Base-by-base conservation (phyloP, 2,888 invertebrate genomes). In the Globia sparganii region DNA sequence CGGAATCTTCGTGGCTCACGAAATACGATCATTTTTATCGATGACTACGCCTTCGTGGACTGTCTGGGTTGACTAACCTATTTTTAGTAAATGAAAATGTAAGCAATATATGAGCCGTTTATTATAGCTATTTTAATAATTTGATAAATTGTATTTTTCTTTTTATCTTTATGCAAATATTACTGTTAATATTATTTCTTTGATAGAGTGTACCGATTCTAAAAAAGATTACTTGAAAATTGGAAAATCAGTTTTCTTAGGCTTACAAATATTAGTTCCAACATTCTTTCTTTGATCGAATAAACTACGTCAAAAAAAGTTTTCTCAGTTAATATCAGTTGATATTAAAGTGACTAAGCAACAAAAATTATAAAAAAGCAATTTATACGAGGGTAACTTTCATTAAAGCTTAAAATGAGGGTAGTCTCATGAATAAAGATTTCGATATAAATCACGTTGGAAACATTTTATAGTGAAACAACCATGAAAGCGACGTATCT, bases 361-460 rank as follows among this genome's bases (percentile, higher is more conserved):
- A 59, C 21, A 37, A 58, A 75, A 64, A 59, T 72, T 65, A 58
- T 64, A 72, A 64, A 75, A 75, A 74, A 66, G 11, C 37, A 43
- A 58, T 62, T 72, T 73, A 8, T 58, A 67, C 25, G 49, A 67
- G 40, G 53, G 53, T 34, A 72, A 67, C 53, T 75, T 74, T 79
- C 70, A 77, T 85, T 74, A 61, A 58, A 69, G 31, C 46, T 56
- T 28, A 61, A 67, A 82, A 77, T 72, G 64, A 64, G 61, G 64
- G 74, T 72, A 65, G 56, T 67, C 73, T 77, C 75, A 79, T 79
- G 62, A 72, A 80, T 84, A 78, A 71, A 78, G 49, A 77, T 73
- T 66, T 69, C n/a, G 59, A 53, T 75, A 82, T 84, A 84, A 82
- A 85, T 86, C 75, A 77, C 72, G 77, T 40, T 75, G 62, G 61